Evolutionary conservation across 2,888 invertebrate species (phyloP).

Genomic region (Dasypogon diadema): DNA sequence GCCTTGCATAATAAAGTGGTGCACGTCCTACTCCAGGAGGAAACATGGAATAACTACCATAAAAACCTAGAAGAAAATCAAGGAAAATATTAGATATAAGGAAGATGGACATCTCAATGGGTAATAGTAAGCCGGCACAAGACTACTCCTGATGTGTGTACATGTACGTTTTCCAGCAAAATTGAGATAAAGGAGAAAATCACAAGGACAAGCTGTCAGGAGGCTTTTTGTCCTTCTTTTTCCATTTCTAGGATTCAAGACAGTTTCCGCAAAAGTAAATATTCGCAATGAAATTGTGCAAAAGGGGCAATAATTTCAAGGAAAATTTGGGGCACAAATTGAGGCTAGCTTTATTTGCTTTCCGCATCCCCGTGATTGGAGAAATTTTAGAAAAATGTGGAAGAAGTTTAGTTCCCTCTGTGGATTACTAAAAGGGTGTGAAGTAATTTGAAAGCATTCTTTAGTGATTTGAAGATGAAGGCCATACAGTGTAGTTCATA

Average conservation of each 20-base stretch:
- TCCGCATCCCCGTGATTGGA: too few relatives aligned
- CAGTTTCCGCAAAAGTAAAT: not conserved
- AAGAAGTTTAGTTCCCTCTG: too few relatives aligned
- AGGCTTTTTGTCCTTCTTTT: not conserved
- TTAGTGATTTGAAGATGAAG: too few relatives aligned
- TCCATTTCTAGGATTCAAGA: not conserved
- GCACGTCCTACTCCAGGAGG: constrained; percentile 28
- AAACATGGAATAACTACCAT: constrained; percentile 12
- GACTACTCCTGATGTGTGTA: constrained; percentile 29
- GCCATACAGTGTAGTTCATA: too few relatives aligned
- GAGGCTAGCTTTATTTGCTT: too few relatives aligned
- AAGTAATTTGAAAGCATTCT: too few relatives aligned
- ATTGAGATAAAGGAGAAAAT: constrained; percentile 47
- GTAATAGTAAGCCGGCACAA: not conserved
- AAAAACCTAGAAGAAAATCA: constrained; percentile 17
- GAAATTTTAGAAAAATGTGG: too few relatives aligned
- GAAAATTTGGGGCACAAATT: too few relatives aligned
- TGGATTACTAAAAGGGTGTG: too few relatives aligned
- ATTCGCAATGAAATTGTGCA: too few relatives aligned
- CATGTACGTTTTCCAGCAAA: constrained; percentile 28
- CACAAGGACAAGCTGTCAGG: constrained; percentile 32
- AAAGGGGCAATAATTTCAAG: too few relatives aligned
- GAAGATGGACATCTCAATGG: constrained; percentile 39
- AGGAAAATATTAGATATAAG: constrained; percentile 42
- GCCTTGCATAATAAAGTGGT: constrained; percentile 38